Evolutionary conservation across 1,140 invertebrate species (phyloP).

Genomic region (Temnothorax nylanderi): DNA sequence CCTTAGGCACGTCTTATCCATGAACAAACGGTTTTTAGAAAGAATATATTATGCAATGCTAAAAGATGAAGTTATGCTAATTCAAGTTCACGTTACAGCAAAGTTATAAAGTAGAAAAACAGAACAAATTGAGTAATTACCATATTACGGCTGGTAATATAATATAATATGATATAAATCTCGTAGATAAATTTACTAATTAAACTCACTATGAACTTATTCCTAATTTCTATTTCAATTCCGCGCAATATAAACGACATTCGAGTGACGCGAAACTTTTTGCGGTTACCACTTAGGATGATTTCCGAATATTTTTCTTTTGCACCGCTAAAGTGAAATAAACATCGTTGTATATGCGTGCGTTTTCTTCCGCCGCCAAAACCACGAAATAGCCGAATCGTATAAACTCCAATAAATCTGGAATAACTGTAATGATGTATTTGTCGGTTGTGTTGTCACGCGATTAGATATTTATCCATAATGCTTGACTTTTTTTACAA

Average conservation of each 20-base stretch:
- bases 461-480: slow-evolving; percentile 8
- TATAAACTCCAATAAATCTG: background rate
- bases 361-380: background rate
- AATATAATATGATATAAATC: background rate
- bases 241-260: slow-evolving; percentile 15
- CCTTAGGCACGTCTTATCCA: slow-evolving; percentile 11
- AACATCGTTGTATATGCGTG: background rate
- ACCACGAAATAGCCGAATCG: slow-evolving; percentile 6
- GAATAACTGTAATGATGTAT: background rate
- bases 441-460: background rate
- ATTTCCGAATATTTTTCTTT: background rate
- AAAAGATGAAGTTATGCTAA: background rate
- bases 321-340: background rate
- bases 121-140: background rate
- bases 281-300: background rate
- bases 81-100: background rate
- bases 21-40: background rate
- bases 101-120: background rate
- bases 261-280: slow-evolving; percentile 35
- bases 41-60: background rate
- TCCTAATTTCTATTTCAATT: slow-evolving; percentile 32
- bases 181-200: background rate
- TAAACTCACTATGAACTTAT: background rate
- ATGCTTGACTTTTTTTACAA: background rate
- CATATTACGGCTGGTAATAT: background rate